Evolutionary conservation across 2,888 invertebrate species (phyloP).

Genomic region (Orthosia gothica): DNA sequence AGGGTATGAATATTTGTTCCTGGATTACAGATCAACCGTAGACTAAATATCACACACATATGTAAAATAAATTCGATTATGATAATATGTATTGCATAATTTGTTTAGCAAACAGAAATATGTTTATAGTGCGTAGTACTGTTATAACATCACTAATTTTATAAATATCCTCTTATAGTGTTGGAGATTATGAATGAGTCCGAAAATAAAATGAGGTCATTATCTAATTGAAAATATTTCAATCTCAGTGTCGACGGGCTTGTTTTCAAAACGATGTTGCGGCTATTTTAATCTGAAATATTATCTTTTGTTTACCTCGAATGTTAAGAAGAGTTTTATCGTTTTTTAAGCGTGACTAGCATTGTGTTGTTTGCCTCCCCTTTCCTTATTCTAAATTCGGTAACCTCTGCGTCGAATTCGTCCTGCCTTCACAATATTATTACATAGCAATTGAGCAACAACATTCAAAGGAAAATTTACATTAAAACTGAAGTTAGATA

Average conservation of each 20-base stretch:
- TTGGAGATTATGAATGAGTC: slow-evolving; percentile 22
- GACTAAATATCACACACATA: not conserved
- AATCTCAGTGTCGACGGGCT: not conserved
- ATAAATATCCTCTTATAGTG: slow-evolving; percentile 29
- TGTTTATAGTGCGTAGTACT: slow-evolving; percentile 24
- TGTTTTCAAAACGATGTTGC: slow-evolving; percentile 14
- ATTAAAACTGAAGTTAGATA: too few relatives aligned
- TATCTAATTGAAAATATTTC: slow-evolving; percentile 17
- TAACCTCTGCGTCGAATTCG: not conserved
- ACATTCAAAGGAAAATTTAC: too few relatives aligned
- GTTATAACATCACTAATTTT: slow-evolving; percentile 36
- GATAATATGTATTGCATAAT: slow-evolving; percentile 37
- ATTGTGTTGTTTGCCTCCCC: too few relatives aligned
- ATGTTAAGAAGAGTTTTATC: not conserved
- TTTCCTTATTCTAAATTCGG: not conserved
- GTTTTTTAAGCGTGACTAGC: not conserved
- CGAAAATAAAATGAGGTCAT: slow-evolving; percentile 23
- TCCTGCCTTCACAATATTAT: not conserved
- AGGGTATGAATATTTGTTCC: slow-evolving; percentile 1
- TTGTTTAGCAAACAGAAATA: slow-evolving; percentile 45
- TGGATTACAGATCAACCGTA: slow-evolving; percentile 8
- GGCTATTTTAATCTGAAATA: slow-evolving; percentile 6
- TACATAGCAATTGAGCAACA: too few relatives aligned
- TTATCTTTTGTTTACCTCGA: not conserved
- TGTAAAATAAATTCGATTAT: slow-evolving; percentile 36